Evolutionary conservation across 2,113 vertebrate species (phyloP), one percentile per base, ranked within the genome.

Genomic region (Nesoenas mayeri): DNA sequence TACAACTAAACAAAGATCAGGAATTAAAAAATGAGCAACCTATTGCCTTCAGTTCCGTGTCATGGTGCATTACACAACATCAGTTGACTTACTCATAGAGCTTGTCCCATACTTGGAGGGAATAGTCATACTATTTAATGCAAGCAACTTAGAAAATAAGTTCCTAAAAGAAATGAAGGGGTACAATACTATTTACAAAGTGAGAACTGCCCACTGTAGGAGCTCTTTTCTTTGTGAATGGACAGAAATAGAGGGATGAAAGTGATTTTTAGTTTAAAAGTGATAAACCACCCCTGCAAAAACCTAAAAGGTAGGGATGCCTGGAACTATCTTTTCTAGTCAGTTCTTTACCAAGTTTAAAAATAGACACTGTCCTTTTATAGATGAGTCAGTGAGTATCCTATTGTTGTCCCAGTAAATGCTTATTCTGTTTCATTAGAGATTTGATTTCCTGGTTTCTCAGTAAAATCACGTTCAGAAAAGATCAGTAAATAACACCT

Each of bases 21-120:
- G 51, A 74, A 69, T 13, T 8, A 79, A 67, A 36, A 54, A 61
- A 20, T 1, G 0, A 0, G 48, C 2, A 42, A 65, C 2, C 6
- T 50, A 15, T 34, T 85, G 22, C 38, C 21, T 75, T 38, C 18
- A 29, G 12, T 64, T 87, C 18, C 32, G 61, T 88, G 64, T 28
- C 26, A 36, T 28, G 10, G 19, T 67, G 32, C 36, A 12, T 77
- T 72, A 72, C 32, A 85, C 38, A 25, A 56, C 44, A 69, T 38
- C 15, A 32, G 57, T 17, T 44, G 44, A 48, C 36, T 80, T 69
- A 42, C 1, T 34, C 24, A 61, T 13, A 61, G 14, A 22, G 40
- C 20, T 40, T 75, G 32, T 51, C 72, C 20, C 1, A 1, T 25
- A 65, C 14, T 36, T 28, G 13, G 29, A 53, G 19, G 17, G 12